phyloP scores from a whole-genome alignment of 2,888 invertebrate species.

The Druceiella hillmani region DNA sequence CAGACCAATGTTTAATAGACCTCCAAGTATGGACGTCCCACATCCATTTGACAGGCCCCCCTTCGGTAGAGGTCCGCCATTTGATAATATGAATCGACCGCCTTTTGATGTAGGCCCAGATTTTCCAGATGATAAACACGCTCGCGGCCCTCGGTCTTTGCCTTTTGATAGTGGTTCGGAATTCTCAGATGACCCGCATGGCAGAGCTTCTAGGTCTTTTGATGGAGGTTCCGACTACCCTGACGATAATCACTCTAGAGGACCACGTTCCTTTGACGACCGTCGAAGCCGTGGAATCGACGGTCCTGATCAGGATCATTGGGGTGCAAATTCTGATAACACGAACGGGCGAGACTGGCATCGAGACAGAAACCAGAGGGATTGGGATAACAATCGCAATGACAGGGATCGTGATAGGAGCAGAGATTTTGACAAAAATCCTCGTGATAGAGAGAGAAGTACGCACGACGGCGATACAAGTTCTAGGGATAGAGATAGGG shows the following conservation, averaged over 20 bases:
- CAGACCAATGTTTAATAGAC: conserved; percentile 32
- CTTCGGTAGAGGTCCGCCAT: conserved; percentile 25
- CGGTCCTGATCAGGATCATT: conserved; percentile 6
- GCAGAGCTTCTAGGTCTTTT: too few relatives aligned
- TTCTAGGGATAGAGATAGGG: conserved; percentile 31
- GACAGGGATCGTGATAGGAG: conserved; percentile 27
- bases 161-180: conserved; percentile 32
- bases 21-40: too few relatives aligned
- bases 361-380: conserved; percentile 30
- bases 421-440: too few relatives aligned
- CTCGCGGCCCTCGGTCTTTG: conserved; percentile 28
- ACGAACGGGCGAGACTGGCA: conserved; percentile 29
- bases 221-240: too few relatives aligned
- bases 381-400: conserved; percentile 34
- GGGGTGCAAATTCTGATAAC: neutral
- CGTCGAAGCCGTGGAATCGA: too few relatives aligned
- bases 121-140: too few relatives aligned
- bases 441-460: too few relatives aligned
- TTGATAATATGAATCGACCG: conserved; percentile 17
- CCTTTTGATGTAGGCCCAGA: too few relatives aligned
- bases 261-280: too few relatives aligned
- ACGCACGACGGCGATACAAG: conserved; percentile 33
- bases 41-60: conserved; percentile 30
- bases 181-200: too few relatives aligned
- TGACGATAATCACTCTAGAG: too few relatives aligned